Conservation (phyloP, 2,888 invertebrate species). For the Nemapogon koenigi region DNA sequence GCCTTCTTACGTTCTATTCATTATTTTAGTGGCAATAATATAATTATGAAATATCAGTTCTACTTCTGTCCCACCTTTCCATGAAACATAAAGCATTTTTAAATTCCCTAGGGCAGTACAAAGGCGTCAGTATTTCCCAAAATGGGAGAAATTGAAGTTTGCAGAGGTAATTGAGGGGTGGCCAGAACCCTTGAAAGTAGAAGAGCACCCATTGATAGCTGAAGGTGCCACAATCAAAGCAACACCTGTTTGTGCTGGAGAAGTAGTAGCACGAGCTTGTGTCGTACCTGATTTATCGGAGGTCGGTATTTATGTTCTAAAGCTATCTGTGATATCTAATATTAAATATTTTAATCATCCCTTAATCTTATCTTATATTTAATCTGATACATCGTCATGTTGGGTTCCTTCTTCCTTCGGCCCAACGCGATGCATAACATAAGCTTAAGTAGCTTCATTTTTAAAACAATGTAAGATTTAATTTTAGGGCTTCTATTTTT, state of each 20-base stretch:
- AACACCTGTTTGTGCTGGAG: conserved; percentile 75
- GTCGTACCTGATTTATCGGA: conserved; percentile 72
- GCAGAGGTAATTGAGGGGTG: conserved; percentile 64
- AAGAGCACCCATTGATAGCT: conserved; percentile 19
- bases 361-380: too few relatives aligned
- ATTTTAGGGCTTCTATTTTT: too few relatives aligned
- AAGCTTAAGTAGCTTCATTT: conserved; percentile 14
- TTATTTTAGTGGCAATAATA: too few relatives aligned
- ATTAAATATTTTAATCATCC: too few relatives aligned
- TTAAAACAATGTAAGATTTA: too few relatives aligned
- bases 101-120: conserved; percentile 65
- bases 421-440: conserved; percentile 22
- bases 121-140: conserved; percentile 65
- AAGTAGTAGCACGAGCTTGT: conserved; percentile 71
- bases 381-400: not conserved
- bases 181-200: conserved; percentile 30
- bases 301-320: conserved; percentile 34
- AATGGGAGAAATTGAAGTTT: conserved; percentile 69
- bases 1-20: too few relatives aligned
- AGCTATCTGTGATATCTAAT: too few relatives aligned
- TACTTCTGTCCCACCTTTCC: too few relatives aligned
- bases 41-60: too few relatives aligned
- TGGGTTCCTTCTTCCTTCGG: too few relatives aligned
- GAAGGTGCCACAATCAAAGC: conserved; percentile 46
- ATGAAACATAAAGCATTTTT: not conserved